A percentile compares a stretch with the other conserved stretches of the same genome.
Conservation (phyloP, 2,888 invertebrate species). For the Aphidius colemani region DNA sequence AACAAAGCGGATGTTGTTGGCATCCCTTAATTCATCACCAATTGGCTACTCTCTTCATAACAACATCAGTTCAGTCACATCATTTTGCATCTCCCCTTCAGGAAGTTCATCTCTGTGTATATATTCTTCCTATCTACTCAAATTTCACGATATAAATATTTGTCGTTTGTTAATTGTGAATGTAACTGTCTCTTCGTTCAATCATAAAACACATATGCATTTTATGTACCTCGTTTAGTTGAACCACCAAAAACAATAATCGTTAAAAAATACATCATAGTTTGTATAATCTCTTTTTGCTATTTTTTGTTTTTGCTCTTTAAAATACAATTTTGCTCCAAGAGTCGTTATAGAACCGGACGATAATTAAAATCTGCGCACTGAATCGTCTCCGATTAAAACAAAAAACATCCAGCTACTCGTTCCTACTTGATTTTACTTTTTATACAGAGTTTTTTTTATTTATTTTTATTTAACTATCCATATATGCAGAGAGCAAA, state of each 20-base stretch:
- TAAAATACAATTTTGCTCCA: too few relatives aligned
- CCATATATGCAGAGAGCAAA: too few relatives aligned
- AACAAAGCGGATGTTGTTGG: conserved; percentile 21
- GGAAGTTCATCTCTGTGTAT: conserved; percentile 14
- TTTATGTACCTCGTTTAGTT: too few relatives aligned
- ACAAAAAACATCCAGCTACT: neutral
- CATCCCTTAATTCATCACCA: conserved; percentile 20
- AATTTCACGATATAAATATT: too few relatives aligned
- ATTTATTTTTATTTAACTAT: too few relatives aligned
- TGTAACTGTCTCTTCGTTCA: neutral
- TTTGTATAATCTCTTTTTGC: too few relatives aligned
- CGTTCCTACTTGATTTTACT: neutral
- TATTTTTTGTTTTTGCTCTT: too few relatives aligned
- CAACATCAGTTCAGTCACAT: conserved; percentile 9
- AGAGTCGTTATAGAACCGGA: too few relatives aligned
- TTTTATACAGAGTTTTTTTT: too few relatives aligned
- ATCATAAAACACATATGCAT: neutral
- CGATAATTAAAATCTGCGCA: conserved; percentile 7
- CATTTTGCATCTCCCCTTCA: conserved; percentile 16
- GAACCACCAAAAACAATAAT: too few relatives aligned
- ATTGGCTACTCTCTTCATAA: conserved; percentile 12
- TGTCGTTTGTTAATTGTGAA: too few relatives aligned
- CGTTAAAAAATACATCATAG: too few relatives aligned
- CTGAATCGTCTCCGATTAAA: neutral
- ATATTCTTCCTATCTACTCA: neutral